These are phyloP conservation scores for Promerops cafer DNA, from an alignment of 2,113 vertebrate genomes.

Conservation along the genomic window DNA sequence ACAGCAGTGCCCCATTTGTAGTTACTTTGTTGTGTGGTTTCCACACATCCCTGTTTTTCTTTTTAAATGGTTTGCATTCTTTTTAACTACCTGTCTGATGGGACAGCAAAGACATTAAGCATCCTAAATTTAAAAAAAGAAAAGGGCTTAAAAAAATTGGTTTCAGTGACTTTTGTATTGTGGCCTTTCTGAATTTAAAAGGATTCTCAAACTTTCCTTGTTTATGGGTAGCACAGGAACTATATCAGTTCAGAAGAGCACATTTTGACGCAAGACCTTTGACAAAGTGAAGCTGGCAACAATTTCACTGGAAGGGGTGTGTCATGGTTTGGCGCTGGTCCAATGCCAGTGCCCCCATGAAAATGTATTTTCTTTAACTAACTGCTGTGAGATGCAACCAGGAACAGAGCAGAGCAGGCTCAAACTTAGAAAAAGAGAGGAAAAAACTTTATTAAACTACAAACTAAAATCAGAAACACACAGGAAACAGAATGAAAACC, in stretches of 20 bases:
- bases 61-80: not conserved
- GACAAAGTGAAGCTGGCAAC: not conserved
- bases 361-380: too few species aligned
- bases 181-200: not conserved
- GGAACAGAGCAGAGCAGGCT: too few species aligned
- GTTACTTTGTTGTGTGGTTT: not conserved
- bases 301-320: not conserved
- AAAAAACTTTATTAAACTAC: too few species aligned
- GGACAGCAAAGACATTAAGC: not conserved
- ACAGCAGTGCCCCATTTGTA: not conserved
- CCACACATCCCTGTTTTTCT: fast-evolving
- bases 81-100: not conserved
- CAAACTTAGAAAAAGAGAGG: too few species aligned
- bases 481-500: too few species aligned
- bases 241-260: not conserved
- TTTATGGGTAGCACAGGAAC: not conserved
- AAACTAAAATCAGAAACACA: too few species aligned
- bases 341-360: too few species aligned
- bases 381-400: too few species aligned
- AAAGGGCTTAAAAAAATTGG: not conserved
- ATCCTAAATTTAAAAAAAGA: not conserved
- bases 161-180: not conserved
- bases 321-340: too few species aligned
- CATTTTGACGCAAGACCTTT: not conserved
- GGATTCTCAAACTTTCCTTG: not conserved